These are phyloP conservation scores for Lepilemur septentrionalis DNA, from an alignment of 2,797 vertebrate species.

Conservation along the genomic window DNA sequence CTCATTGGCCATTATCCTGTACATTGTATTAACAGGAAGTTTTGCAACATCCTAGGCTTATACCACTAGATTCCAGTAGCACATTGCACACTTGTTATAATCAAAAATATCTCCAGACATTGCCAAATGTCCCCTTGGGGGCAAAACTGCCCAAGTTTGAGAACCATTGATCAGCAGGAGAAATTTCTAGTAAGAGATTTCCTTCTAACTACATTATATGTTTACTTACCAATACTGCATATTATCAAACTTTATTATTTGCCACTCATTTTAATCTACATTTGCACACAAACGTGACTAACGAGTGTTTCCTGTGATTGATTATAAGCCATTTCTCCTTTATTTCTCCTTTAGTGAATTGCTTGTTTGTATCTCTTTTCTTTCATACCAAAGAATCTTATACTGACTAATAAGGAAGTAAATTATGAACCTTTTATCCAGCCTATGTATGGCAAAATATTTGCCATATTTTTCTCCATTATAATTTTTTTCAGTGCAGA, in stretches of 20 bases:
- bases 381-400: background rate
- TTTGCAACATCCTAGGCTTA: background rate
- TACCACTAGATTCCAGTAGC: background rate
- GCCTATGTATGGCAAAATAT: background rate
- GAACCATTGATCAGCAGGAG: background rate
- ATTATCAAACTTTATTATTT: background rate
- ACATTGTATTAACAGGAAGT: background rate
- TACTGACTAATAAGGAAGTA: background rate
- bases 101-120: background rate
- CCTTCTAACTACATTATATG: background rate
- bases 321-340: background rate
- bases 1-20: background rate
- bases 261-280: background rate
- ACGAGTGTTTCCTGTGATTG: background rate
- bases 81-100: background rate
- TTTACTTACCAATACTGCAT: background rate
- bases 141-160: background rate
- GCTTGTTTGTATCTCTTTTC: background rate
- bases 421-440: background rate
- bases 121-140: background rate
- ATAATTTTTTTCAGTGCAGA: background rate
- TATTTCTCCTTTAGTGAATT: background rate
- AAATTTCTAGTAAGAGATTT: slow-evolving; percentile 9
- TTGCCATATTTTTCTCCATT: background rate
- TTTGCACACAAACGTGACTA: background rate